Evolutionary conservation across 2,797 vertebrate genomes (phyloP).

Genomic region (Pipistrellus nathusii): DNA sequence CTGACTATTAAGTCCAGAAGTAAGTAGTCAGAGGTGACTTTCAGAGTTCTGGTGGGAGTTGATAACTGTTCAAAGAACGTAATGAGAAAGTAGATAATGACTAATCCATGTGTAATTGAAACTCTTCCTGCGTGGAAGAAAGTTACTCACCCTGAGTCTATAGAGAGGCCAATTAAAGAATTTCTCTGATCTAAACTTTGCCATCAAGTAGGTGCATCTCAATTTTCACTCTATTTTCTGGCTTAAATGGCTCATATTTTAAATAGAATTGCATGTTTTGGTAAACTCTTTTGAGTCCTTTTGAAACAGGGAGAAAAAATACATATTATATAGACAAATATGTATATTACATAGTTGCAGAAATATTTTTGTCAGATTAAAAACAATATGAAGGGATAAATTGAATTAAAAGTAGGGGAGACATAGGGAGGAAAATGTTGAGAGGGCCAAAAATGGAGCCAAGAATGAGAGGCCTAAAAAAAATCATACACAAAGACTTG

Average conservation of each 20-base stretch:
- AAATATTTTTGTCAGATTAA: background rate
- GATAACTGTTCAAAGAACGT: background rate
- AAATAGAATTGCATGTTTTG: conserved; percentile 18
- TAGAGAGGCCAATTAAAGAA: background rate
- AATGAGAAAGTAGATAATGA: background rate
- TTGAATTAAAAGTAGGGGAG: background rate
- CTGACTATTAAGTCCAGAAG: background rate
- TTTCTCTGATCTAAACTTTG: background rate
- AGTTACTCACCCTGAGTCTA: background rate
- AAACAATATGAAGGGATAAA: background rate
- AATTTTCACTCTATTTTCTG: background rate
- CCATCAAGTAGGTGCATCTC: background rate
- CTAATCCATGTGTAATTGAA: background rate
- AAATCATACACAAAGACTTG: background rate
- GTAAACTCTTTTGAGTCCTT: background rate
- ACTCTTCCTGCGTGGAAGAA: background rate
- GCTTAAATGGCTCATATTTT: background rate
- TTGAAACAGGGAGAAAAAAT: background rate
- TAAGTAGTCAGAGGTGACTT: background rate
- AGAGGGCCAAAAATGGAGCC: background rate
- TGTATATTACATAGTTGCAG: background rate
- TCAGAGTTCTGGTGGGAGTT: background rate
- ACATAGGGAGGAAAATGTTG: conserved; percentile 9
- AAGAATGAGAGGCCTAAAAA: background rate
- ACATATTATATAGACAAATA: background rate